Base-by-base conservation (phyloP, 2,888 invertebrate genomes). In the Gibbula magus region DNA sequence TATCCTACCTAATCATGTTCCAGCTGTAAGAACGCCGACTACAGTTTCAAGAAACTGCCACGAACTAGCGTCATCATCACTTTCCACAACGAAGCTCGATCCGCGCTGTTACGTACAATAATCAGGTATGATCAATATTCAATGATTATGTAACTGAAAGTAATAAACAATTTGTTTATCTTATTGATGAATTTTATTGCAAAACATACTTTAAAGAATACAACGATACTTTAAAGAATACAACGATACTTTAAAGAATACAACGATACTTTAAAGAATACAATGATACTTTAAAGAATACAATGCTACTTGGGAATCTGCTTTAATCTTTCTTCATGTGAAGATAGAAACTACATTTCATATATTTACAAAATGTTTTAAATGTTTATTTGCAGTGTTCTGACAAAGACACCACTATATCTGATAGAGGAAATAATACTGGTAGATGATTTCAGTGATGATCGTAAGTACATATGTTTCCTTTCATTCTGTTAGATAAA, bases 81-180 rank as follows among this genome's bases (percentile, higher is more conserved):
- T 81, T 98, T 97, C 94, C 98, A 98, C 94, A 98, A 99, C 92
- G 98, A 99, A 94, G 98, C 97, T 0, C 94, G 98, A 80, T 98
- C 97, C 5, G 97, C 98, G 0, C 94, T 98, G 25, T 94, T 98
- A 35, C 94, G 98, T 77, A 98, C 98, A 51, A 96, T 98, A 81
- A 96, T 97, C 91, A 97, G 97, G 97, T 97, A 82, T n/a, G 85
- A 54, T 74, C 2, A 53, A 16, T 53, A 20, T 10, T 52, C 52
- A 52, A 52, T 13, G 18, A 13, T 52, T 52, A 13, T 13, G 18
- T 13, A 52, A n/a, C n/a, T n/a, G n/a, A n/a, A n/a, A n/a, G n/a
- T n/a, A n/a, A n/a, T n/a, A n/a, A n/a, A n/a, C n/a, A n/a, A n/a
- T n/a, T n/a, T n/a, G n/a, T n/a, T n/a, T n/a, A n/a, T n/a, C n/a